Conservation (phyloP, 2,888 invertebrate species). For the Tillus elongatus region DNA sequence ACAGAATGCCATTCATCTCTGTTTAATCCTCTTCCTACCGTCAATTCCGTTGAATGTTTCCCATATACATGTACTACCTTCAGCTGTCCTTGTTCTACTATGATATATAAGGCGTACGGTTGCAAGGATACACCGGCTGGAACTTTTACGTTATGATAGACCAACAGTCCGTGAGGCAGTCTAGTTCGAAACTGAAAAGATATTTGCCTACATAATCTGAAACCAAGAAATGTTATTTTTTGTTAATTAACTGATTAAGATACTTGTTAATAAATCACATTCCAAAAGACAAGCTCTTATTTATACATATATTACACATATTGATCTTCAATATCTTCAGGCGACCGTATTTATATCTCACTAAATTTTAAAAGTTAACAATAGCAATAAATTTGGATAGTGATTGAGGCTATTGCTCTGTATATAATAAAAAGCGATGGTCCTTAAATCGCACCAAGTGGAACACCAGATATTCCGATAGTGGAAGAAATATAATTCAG, state of each 20-base stretch:
- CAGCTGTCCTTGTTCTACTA: constrained; percentile 83
- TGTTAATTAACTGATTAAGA: constrained; percentile 1
- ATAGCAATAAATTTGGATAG: no score
- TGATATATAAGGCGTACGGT: constrained; percentile 83
- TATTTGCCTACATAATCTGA: constrained; percentile 76
- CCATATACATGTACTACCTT: constrained; percentile 90
- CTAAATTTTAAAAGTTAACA: no score
- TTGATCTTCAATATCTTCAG: no score
- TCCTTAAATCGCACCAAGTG: no score
- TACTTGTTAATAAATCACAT: background rate
- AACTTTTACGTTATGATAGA: constrained; percentile 85
- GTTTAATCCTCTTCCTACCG: constrained; percentile 80
- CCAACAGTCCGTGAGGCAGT: constrained; percentile 76
- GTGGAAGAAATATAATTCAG: no score
- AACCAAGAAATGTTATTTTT: no score
- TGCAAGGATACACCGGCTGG: constrained; percentile 69
- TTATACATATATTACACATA: no score
- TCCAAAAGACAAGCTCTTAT: no score
- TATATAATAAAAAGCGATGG: no score
- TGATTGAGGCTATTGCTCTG: no score
- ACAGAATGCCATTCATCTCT: constrained; percentile 87
- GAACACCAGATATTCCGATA: no score
- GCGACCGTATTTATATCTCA: no score
- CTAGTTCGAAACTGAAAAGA: constrained; percentile 82
- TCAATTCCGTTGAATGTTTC: constrained; percentile 73